Conservation (phyloP, 2,113 vertebrate species). For the Oreocharis arfaki region DNA sequence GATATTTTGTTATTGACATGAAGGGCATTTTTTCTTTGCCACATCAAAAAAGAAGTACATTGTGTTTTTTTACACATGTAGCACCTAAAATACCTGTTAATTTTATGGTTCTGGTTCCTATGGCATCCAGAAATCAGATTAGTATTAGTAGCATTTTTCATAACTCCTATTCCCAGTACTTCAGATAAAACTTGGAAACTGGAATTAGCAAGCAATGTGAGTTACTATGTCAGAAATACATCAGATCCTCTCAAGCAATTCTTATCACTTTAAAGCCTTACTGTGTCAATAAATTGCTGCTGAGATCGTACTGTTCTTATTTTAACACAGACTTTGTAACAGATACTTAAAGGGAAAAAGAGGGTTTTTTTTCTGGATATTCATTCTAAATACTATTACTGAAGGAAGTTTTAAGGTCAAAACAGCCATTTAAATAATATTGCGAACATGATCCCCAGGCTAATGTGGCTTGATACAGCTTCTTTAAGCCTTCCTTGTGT, state of each 20-base stretch:
- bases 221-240: neutral
- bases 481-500: neutral
- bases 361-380: neutral
- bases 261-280: neutral
- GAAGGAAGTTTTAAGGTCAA: neutral
- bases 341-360: neutral
- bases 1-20: neutral
- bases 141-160: neutral
- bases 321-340: neutral
- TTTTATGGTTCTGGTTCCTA: neutral
- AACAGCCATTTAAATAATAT: conserved; percentile 2
- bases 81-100: neutral
- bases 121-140: neutral
- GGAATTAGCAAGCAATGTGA: neutral
- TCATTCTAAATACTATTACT: neutral
- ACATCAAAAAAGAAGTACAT: neutral
- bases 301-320: neutral
- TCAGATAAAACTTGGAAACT: neutral
- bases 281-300: neutral
- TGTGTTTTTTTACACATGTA: neutral
- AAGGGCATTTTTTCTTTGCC: neutral
- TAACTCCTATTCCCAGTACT: neutral
- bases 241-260: neutral
- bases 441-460: neutral
- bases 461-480: neutral